A percentile compares a stretch with the other conserved stretches of the same genome.
These are phyloP conservation scores for Merluccius polli DNA, from an alignment of 2,797 vertebrate species.

Conservation along the genomic window DNA sequence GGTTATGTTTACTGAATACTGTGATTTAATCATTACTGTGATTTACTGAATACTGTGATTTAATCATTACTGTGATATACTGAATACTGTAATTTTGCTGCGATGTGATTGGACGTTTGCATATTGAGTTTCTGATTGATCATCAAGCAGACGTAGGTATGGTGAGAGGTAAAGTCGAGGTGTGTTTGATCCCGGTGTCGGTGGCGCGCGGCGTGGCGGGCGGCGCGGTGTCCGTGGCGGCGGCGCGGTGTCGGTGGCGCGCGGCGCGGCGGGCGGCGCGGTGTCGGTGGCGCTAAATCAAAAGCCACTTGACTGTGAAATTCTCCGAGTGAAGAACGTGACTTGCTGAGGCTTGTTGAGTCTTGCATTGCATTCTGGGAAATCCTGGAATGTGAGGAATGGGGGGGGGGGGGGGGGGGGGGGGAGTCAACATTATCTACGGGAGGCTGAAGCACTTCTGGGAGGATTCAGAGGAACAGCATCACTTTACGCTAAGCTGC, in stretches of 20 bases:
- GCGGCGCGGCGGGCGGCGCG: slow-evolving; percentile 3
- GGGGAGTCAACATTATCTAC: slow-evolving; percentile 48
- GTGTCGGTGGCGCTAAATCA: slow-evolving; percentile 63
- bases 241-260: slow-evolving; percentile 42
- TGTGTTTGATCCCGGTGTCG: background rate
- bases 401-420: slow-evolving; percentile 75
- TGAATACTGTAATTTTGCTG: no score
- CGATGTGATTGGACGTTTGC: no score
- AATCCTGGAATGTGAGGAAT: slow-evolving; percentile 90
- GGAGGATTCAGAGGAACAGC: slow-evolving; percentile 5
- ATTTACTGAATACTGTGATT: no score
- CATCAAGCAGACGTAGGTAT: no score
- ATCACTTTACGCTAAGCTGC: background rate
- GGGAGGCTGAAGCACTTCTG: background rate
- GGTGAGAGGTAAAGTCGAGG: no score
- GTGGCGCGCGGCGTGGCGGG: no score
- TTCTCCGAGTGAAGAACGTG: slow-evolving; percentile 77
- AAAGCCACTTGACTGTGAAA: slow-evolving; percentile 75
- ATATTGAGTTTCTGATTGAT: no score
- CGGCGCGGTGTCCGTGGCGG: slow-evolving; percentile 39
- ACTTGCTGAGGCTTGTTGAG: slow-evolving; percentile 87
- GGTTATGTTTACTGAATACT: no score
- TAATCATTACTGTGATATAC: no score
- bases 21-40: no score
- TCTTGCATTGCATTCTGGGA: slow-evolving; percentile 81